Evolutionary conservation across 2,888 invertebrate species (phyloP), one percentile per base, ranked within the genome.

Genomic region (Drosophila neotestacea): DNA sequence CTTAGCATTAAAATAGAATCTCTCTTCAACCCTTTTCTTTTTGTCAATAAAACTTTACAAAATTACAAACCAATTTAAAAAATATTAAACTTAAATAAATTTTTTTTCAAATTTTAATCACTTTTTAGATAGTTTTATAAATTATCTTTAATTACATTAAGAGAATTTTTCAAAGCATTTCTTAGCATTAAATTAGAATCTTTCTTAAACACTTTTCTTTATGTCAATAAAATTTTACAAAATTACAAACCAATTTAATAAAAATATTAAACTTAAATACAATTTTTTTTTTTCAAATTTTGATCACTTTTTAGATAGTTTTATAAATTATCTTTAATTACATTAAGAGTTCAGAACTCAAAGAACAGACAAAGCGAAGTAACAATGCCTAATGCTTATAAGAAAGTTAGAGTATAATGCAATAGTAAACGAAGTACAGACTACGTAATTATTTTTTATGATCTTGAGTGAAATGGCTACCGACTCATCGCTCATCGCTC

Each of bases 361-460:
- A 42, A 39, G 11, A 46, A 36, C 3, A 27, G 4, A 34, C 34
- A 28, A 47, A 32, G 6, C 9, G 4, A 5, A 6, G 0, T 10
- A 16, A n/a, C 27, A 48, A 48, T 39, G 9, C 16, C 4, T 2
- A 27, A 42, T 58, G 11, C 73, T 46, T 41, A 6, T 3, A 9
- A 4, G 11, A 5, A 11, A 11, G 65, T 22, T 30, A 81, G 78
- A 39, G 65, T 22, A 82, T 50, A 65, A 52, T 59, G 32, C 66
- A 79, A 79, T 65, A 42, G 52, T 47, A 38, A 42, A 71, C 55
- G 66, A 63, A 67, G 68, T 70, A 64, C 65, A 51, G 51, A 77
- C 58, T 67, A 70, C 67, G 79, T 87, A 88, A 85, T 88, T 85
- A 87, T 85, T 85, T 85, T 84, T 88, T 87, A 88, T 87, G 81